A percentile compares a stretch with the other conserved stretches of the same genome.
Conservation (phyloP, 2,113 vertebrate species). For the Zingel zingel region DNA sequence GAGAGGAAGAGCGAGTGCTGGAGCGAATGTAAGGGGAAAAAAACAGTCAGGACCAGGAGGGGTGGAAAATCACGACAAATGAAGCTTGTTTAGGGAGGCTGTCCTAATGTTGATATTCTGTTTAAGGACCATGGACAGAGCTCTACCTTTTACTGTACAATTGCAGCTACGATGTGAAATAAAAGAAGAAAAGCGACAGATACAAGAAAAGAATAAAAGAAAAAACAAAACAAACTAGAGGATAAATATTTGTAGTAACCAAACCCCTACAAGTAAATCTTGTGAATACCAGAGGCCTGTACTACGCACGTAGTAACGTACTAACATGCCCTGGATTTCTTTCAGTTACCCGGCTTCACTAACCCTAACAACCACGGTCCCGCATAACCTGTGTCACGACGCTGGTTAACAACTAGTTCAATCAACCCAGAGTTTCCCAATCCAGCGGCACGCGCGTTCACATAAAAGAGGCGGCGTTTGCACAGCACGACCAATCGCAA, state of each 20-base stretch:
- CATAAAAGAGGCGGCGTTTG: too few species aligned
- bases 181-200: not conserved
- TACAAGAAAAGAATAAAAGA: not conserved
- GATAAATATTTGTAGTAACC: not conserved
- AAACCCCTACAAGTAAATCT: not conserved
- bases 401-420: too few species aligned
- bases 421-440: too few species aligned
- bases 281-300: not conserved
- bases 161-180: not conserved
- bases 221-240: not conserved
- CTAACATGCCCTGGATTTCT: too few species aligned
- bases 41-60: not conserved
- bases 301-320: too few species aligned
- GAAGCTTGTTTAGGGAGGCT: conserved; percentile 30
- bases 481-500: too few species aligned
- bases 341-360: too few species aligned
- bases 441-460: too few species aligned
- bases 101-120: conserved; percentile 5
- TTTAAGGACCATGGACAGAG: conserved; percentile 82
- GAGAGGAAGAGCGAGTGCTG: conserved; percentile 34
- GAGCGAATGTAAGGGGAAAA: conserved; percentile 12
- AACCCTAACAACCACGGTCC: too few species aligned
- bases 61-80: conserved; percentile 11
- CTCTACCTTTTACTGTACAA: not conserved
- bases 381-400: too few species aligned